A percentile compares a stretch with the other conserved stretches of the same genome.
Evolutionary conservation across 2,113 vertebrate genomes (phyloP).

Genomic region (Odontophorus gujanensis): DNA sequence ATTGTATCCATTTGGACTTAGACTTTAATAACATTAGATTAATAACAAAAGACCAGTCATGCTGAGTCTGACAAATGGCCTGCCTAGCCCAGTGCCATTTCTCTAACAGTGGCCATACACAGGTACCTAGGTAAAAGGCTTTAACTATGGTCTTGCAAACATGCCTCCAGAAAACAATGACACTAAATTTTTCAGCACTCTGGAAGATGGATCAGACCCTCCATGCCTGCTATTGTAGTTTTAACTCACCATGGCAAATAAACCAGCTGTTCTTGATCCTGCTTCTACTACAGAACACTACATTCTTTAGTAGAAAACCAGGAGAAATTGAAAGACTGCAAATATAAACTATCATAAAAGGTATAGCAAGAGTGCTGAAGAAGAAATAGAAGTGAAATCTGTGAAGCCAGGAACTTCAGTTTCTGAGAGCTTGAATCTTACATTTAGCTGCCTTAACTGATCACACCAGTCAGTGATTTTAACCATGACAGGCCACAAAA

Average conservation of each 20-base stretch:
- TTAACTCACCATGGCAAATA: neutral
- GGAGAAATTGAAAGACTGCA: neutral
- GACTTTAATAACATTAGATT: neutral
- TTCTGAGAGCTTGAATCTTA: neutral
- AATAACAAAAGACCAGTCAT: neutral
- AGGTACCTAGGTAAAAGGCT: neutral
- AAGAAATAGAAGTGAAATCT: neutral
- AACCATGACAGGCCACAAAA: conserved; percentile 10
- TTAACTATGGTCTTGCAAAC: neutral
- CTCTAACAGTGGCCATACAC: neutral
- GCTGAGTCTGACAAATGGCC: neutral
- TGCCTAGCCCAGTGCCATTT: neutral
- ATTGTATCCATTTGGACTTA: neutral
- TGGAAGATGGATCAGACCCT: neutral
- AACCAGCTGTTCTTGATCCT: neutral
- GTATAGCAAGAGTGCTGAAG: neutral
- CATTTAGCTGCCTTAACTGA: neutral
- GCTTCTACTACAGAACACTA: neutral
- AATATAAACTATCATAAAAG: neutral
- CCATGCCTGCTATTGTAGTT: neutral
- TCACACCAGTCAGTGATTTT: neutral
- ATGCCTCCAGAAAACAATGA: neutral
- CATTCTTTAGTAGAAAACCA: neutral
- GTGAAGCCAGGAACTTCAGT: neutral
- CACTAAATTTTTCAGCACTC: neutral